Conservation (phyloP, 2,797 vertebrate species). For the Kryptolebias ocellatus region DNA sequence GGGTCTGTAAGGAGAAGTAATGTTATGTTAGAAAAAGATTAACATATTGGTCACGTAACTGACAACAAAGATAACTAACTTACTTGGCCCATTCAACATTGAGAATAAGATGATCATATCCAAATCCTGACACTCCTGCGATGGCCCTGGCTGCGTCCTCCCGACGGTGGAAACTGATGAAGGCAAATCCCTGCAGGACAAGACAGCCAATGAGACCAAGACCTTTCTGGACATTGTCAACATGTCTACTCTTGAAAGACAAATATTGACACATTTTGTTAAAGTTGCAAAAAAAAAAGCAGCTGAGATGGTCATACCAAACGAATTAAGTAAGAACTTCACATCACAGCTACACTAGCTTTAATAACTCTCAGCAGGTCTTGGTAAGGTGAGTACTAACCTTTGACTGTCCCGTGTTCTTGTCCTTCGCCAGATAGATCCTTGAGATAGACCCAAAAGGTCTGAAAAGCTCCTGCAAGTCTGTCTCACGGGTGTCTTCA, state of each 20-base stretch:
- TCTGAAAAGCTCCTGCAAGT: constrained; percentile 97
- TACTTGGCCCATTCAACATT: constrained; percentile 99
- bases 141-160: constrained; percentile 95
- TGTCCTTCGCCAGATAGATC: constrained; percentile 98
- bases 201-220: not conserved
- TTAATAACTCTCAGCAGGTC: not conserved
- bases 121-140: constrained; percentile 93
- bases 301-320: no score
- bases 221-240: not conserved
- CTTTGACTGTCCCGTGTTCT: constrained; percentile 97
- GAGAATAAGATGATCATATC: constrained; percentile 97
- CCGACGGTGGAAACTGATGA: constrained; percentile 96
- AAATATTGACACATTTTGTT: not conserved
- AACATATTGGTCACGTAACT: not conserved
- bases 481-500: constrained; percentile 96
- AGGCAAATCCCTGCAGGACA: constrained; percentile 90
- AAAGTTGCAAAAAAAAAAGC: not conserved
- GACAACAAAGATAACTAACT: constrained; percentile 60
- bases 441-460: constrained; percentile 97
- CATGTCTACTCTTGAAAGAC: no score
- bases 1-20: constrained; percentile 71
- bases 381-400: constrained; percentile 66
- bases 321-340: not conserved
- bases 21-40: not conserved
- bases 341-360: not conserved